These are phyloP conservation scores for Leptoteleia sp. DNA, from an alignment of 1,140 invertebrate genomes.

Conservation along the genomic window DNA sequence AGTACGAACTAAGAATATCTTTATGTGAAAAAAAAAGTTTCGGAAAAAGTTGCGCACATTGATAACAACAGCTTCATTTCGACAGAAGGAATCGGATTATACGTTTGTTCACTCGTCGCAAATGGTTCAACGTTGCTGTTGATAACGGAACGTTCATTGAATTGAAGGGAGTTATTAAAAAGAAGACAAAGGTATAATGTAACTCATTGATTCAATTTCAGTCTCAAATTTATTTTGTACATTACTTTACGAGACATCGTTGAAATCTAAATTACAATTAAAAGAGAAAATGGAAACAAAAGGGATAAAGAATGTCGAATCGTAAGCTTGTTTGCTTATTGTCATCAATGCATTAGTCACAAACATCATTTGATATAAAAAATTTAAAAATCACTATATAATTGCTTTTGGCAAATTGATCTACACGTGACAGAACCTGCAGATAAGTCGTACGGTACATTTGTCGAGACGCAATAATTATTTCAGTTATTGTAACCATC, in stretches of 20 bases:
- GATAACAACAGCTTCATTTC: conserved; percentile 19
- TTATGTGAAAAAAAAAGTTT: conserved; percentile 22
- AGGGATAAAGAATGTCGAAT: too few species aligned
- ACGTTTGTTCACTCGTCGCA: background rate
- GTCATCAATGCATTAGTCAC: conserved; percentile 15
- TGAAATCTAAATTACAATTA: too few species aligned
- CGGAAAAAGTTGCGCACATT: conserved; percentile 2
- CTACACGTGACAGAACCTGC: conserved; percentile 4
- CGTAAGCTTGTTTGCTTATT: background rate
- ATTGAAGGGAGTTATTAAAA: too few species aligned
- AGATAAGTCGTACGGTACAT: conserved; percentile 22
- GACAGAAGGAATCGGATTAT: too few species aligned
- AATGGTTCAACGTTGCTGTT: too few species aligned
- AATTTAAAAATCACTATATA: conserved; percentile 32
- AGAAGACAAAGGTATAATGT: too few species aligned
- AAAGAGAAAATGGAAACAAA: too few species aligned
- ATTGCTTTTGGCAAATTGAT: conserved; percentile 5
- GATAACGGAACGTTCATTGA: too few species aligned
- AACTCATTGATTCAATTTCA: too few species aligned
- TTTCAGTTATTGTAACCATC: conserved; percentile 24
- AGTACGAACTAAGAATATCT: conserved; percentile 30
- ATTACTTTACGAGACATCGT: too few species aligned
- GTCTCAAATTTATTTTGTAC: too few species aligned
- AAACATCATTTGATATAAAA: conserved; percentile 10
- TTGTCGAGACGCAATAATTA: background rate